phyloP scores from a whole-genome alignment of 2,888 invertebrate species.

The Caenorhabditis sp. region DNA sequence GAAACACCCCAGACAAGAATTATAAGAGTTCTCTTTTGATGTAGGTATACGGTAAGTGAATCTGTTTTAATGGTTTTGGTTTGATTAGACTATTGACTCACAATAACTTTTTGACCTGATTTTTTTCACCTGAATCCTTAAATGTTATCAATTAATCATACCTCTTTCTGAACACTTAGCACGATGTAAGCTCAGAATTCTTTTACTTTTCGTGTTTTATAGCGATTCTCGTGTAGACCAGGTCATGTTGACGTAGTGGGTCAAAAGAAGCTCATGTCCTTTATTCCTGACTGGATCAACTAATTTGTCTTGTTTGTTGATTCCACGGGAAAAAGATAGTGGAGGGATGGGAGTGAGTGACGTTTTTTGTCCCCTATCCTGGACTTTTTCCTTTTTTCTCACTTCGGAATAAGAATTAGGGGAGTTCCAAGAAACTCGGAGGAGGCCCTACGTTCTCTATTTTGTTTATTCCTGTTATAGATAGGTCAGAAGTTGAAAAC shows the following conservation, averaged over 20 bases:
- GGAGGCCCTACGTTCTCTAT: neutral
- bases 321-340: neutral
- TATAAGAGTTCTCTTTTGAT: neutral
- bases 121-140: neutral
- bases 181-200: neutral
- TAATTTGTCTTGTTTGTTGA: slow-evolving; percentile 33
- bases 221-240: neutral
- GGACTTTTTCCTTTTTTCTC: slow-evolving; percentile 8
- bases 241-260: slow-evolving; percentile 8
- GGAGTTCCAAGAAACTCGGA: slow-evolving; percentile 11
- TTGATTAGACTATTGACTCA: neutral
- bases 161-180: neutral
- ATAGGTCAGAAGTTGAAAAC: slow-evolving; percentile 12
- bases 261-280: neutral
- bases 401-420: slow-evolving; percentile 24
- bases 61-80: neutral
- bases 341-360: neutral
- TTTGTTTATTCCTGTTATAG: neutral
- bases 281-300: slow-evolving; percentile 32
- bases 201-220: no score
- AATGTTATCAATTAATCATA: neutral
- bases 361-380: slow-evolving; percentile 16
- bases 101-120: neutral
- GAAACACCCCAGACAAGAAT: neutral
- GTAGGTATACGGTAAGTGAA: neutral